Evolutionary conservation across 23 tunicate genomes (phyloP).

Genomic region (Styela plicata): DNA sequence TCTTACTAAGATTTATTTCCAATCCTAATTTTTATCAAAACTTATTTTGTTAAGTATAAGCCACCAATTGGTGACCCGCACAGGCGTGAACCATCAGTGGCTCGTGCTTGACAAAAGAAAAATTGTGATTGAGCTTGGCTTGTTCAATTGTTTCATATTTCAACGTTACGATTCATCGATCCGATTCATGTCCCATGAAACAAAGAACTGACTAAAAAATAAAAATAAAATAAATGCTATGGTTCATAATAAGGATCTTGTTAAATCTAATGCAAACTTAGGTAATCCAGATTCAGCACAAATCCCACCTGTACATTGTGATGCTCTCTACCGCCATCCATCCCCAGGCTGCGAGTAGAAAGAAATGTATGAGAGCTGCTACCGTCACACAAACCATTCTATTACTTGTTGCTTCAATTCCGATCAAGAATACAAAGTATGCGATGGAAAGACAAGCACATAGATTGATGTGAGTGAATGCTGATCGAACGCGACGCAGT

Average conservation of each 20-base stretch:
- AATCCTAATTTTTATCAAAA: too few relatives aligned
- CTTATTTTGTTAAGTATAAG: too few relatives aligned
- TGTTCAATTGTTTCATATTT: too few relatives aligned
- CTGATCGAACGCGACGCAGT: slow-evolving; percentile 41
- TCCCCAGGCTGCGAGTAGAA: slow-evolving; percentile 61
- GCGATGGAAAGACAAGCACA: slow-evolving; percentile 45
- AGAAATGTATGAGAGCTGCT: slow-evolving; percentile 52
- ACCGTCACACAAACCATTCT: slow-evolving; percentile 42
- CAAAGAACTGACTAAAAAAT: background rate
- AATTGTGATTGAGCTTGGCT: too few relatives aligned
- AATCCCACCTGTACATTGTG: slow-evolving; percentile 63
- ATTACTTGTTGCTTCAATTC: slow-evolving; percentile 37
- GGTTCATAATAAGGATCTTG: background rate
- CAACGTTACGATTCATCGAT: too few relatives aligned
- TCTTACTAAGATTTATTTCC: too few relatives aligned
- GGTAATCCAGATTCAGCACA: background rate
- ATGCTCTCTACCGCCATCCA: slow-evolving; percentile 79
- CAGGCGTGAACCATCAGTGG: too few relatives aligned
- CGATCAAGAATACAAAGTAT: slow-evolving; percentile 41
- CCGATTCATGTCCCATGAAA: too few relatives aligned
- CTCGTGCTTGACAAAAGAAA: too few relatives aligned
- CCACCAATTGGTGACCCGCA: too few relatives aligned
- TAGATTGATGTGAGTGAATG: slow-evolving; percentile 42
- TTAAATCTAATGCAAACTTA: background rate
- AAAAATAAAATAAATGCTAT: background rate